phyloP scores from a whole-genome alignment of 2,113 vertebrate genomes.

The Dendrocopos noguchii region DNA sequence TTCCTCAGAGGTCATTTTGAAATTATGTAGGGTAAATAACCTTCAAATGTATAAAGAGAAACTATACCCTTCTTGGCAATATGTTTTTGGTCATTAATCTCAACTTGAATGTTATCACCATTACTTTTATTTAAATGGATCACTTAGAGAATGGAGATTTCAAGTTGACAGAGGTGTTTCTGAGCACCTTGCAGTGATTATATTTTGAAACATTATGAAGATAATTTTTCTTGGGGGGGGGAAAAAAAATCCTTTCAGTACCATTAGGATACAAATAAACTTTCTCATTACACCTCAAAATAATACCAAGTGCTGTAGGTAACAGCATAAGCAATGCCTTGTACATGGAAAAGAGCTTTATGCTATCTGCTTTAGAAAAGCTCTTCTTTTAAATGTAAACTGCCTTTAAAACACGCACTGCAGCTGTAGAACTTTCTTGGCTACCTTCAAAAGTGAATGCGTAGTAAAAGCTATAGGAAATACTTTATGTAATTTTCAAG shows the following conservation, averaged over 20 bases:
- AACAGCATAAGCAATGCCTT: neutral
- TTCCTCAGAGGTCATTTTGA: neutral
- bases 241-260: slow-evolving; percentile 8
- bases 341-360: neutral
- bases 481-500: too few relatives aligned
- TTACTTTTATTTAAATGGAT: slow-evolving; percentile 8
- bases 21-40: neutral
- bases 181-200: neutral
- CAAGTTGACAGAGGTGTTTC: neutral
- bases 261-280: neutral
- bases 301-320: neutral
- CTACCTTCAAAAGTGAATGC: neutral
- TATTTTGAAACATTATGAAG: neutral
- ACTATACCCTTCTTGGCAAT: neutral
- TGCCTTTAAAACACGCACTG: neutral
- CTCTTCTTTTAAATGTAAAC: neutral
- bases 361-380: neutral
- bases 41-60: neutral
- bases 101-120: neutral
- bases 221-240: neutral
- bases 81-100: neutral
- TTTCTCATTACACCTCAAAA: neutral
- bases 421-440: neutral
- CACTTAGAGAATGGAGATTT: neutral
- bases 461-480: neutral